These are phyloP conservation scores for Synanthedon tipuliformis DNA, from an alignment of 2,888 invertebrate species.

Conservation along the genomic window DNA sequence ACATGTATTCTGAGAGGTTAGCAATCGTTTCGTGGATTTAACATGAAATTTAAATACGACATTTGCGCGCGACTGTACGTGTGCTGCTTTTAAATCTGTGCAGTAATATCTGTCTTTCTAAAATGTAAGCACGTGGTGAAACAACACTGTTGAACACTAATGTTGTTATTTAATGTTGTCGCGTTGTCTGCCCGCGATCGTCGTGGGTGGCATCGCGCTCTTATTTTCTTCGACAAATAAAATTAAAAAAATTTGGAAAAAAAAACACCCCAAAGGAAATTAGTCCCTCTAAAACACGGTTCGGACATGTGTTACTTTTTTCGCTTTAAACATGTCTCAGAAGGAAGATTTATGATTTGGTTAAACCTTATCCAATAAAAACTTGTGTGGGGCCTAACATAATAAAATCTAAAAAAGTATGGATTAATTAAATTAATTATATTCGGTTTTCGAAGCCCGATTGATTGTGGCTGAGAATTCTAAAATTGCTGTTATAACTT, in stretches of 20 bases:
- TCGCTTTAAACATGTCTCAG: conserved; percentile 59
- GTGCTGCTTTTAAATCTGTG: conserved; percentile 7
- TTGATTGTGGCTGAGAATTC: conserved; percentile 13
- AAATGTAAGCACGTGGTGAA: background rate
- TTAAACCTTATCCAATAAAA: conserved; percentile 40
- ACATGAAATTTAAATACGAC: background rate
- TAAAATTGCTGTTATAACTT: conserved; percentile 4
- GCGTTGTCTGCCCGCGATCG: conserved; percentile 26
- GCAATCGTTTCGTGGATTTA: too few species aligned
- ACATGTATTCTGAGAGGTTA: too few species aligned
- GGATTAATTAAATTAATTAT: conserved; percentile 32
- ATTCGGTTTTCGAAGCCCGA: too few species aligned
- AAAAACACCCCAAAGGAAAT: conserved; percentile 58
- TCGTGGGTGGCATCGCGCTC: conserved; percentile 61
- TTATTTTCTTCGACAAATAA: conserved; percentile 44
- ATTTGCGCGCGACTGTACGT: conserved; percentile 11
- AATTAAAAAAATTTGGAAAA: conserved; percentile 20
- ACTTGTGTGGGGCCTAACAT: conserved; percentile 48
- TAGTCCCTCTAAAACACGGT: conserved; percentile 65
- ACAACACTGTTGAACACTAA: conserved; percentile 9
- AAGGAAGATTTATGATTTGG: conserved; percentile 56
- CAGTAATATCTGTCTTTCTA: conserved; percentile 13
- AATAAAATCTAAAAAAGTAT: conserved; percentile 9
- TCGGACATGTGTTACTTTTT: conserved; percentile 68
- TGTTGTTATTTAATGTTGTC: conserved; percentile 28